Conservation (phyloP, 2,113 vertebrate genomes). For the Dipodomys spectabilis region DNA sequence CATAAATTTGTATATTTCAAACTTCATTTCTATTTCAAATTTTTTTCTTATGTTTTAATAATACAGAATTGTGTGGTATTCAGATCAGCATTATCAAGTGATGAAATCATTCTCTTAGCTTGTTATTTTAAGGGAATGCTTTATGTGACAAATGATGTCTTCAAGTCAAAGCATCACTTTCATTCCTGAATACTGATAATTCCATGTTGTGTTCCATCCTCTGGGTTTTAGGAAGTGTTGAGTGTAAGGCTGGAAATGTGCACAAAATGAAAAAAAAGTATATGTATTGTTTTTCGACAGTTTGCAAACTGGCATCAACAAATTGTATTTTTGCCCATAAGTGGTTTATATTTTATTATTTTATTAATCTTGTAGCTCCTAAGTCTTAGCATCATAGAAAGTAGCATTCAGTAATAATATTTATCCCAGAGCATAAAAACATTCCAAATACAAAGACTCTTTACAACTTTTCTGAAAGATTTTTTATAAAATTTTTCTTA, state of each 20-base stretch:
- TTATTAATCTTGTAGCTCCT: conserved; percentile 20
- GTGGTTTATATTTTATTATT: conserved; percentile 57
- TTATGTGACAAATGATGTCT: conserved; percentile 44
- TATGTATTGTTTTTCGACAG: conserved; percentile 56
- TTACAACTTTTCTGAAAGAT: conserved; percentile 35
- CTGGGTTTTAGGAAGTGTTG: conserved; percentile 56
- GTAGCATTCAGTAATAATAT: conserved; percentile 33
- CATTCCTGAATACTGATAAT: conserved; percentile 61
- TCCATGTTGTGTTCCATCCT: conserved; percentile 19
- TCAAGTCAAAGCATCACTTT: conserved; percentile 60
- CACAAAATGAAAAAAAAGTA: conserved; percentile 58
- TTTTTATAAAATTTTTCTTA: conserved; percentile 41
- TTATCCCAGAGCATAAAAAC: neutral
- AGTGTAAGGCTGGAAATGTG: conserved; percentile 59
- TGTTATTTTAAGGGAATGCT: conserved; percentile 53
- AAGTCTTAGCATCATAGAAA: conserved; percentile 1
- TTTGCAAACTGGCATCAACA: conserved; percentile 63
- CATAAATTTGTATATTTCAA: neutral
- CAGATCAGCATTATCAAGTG: neutral
- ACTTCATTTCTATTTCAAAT: conserved; percentile 34
- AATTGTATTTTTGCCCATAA: conserved; percentile 65
- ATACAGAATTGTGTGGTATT: neutral
- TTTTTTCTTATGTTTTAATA: neutral
- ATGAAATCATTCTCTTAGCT: conserved; percentile 5
- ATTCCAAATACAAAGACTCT: conserved; percentile 13